A percentile compares a stretch with the other conserved stretches of the same genome.
phyloP scores from a whole-genome alignment of 2,888 invertebrate species.

The Diploptera punctata region DNA sequence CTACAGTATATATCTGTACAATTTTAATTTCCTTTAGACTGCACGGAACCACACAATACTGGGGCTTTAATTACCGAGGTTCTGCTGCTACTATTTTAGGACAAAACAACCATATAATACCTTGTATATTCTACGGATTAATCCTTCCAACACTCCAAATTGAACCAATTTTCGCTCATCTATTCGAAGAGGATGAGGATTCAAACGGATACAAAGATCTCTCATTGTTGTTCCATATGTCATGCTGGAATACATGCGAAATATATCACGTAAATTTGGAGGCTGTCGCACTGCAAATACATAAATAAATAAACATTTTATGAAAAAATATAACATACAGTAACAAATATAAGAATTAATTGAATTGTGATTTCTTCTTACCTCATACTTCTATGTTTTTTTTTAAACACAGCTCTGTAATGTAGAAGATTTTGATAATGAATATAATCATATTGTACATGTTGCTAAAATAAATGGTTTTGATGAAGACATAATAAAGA shows the following conservation, averaged over 20 bases:
- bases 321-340: too few species aligned
- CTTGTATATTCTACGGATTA: constrained; percentile 83
- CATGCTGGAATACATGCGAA: constrained; percentile 78
- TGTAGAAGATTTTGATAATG: too few species aligned
- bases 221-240: constrained; percentile 77
- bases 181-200: constrained; percentile 76
- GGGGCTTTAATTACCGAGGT: background rate
- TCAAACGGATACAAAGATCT: constrained; percentile 75
- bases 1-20: background rate
- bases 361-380: too few species aligned
- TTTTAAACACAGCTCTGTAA: too few species aligned
- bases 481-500: too few species aligned
- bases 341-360: too few species aligned
- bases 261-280: constrained; percentile 73
- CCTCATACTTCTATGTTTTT: too few species aligned
- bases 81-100: background rate
- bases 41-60: too few species aligned
- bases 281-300: constrained; percentile 63
- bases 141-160: constrained; percentile 85
- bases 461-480: too few species aligned
- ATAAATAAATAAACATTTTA: too few species aligned
- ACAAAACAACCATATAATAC: constrained; percentile 52
- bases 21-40: background rate
- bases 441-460: too few species aligned
- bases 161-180: constrained; percentile 84